Evolutionary conservation across 2,113 vertebrate species (phyloP).

Genomic region (Chaetops frenatus): DNA sequence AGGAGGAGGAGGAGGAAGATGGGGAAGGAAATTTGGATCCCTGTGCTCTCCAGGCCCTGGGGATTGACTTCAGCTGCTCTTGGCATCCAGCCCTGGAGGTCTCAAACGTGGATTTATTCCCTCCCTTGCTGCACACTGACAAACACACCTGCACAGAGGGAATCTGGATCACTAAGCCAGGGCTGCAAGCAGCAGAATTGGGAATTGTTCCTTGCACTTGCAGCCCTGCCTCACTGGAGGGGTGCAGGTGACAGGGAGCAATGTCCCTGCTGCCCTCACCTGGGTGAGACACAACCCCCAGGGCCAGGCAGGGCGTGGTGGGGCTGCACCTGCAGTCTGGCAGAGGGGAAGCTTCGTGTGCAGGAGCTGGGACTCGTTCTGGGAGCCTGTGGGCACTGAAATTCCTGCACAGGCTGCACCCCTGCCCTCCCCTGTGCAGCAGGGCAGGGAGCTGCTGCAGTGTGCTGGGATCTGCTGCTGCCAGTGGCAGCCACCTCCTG

Average conservation of each 20-base stretch:
- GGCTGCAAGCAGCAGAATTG: background rate
- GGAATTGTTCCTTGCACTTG: background rate
- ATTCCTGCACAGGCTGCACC: background rate
- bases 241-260: background rate
- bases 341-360: background rate
- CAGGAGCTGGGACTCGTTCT: background rate
- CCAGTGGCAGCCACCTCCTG: background rate
- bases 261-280: background rate
- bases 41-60: background rate
- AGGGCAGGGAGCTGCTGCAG: background rate
- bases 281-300: background rate
- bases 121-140: background rate
- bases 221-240: background rate
- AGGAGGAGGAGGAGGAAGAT: background rate
- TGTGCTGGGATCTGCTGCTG: background rate
- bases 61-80: background rate
- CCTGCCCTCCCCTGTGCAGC: background rate
- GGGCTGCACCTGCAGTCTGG: accelerated
- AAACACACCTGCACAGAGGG: background rate
- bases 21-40: background rate
- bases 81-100: background rate
- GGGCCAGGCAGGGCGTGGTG: background rate
- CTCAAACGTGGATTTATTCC: background rate
- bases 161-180: background rate
- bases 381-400: background rate